phyloP scores from a whole-genome alignment of 2,888 invertebrate species.

The Ichneumon xanthorius region DNA sequence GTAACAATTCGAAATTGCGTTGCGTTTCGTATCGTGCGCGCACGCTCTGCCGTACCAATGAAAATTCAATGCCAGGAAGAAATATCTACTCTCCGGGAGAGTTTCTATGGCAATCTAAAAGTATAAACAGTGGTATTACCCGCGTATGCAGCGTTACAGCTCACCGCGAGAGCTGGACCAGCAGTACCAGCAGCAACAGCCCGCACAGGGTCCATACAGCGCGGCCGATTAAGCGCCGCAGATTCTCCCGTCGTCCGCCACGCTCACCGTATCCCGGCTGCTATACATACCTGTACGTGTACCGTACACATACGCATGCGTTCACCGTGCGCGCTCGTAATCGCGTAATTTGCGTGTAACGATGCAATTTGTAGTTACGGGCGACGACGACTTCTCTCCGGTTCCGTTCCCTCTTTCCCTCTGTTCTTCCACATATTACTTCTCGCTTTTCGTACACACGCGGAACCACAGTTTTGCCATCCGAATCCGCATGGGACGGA shows the following conservation, averaged over 20 bases:
- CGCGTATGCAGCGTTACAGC: constrained; percentile 36
- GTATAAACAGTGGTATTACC: constrained; percentile 78
- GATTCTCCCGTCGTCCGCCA: constrained; percentile 51
- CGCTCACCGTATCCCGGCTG: constrained; percentile 38
- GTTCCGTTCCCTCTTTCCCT: constrained; percentile 48
- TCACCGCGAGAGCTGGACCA: constrained; percentile 50
- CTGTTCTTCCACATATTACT: constrained; percentile 7
- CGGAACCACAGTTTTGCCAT: neutral
- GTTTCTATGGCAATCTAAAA: constrained; percentile 75
- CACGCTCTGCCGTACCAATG: constrained; percentile 71
- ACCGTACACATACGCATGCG: constrained; percentile 27
- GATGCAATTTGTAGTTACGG: constrained; percentile 81
- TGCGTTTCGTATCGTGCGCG: neutral
- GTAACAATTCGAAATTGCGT: constrained; percentile 34
- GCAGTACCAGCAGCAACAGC: constrained; percentile 50
- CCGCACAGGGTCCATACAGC: constrained; percentile 52
- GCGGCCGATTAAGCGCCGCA: constrained; percentile 60
- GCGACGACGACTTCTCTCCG: constrained; percentile 69
- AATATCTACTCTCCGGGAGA: constrained; percentile 69
- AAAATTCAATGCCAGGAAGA: constrained; percentile 78
- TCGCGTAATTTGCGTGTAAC: constrained; percentile 82
- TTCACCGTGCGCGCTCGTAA: constrained; percentile 68
- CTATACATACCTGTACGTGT: constrained; percentile 32
- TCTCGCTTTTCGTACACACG: constrained; percentile 1
- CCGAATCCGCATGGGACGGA: constrained; percentile 3